These are phyloP conservation scores for Noctua janthina DNA, from an alignment of 2,888 invertebrate genomes.

Conservation along the genomic window DNA sequence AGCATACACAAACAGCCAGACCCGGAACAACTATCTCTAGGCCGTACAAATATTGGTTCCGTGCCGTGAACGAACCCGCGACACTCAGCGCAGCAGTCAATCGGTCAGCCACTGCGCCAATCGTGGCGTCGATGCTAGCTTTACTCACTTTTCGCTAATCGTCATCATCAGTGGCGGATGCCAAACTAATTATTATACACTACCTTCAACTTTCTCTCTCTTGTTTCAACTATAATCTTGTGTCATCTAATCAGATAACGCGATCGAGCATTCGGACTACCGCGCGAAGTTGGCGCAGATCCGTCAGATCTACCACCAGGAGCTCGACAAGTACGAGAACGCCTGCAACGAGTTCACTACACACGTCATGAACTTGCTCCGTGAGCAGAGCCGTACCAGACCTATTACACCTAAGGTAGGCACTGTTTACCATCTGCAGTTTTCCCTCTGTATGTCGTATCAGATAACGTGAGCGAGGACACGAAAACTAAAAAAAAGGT, in stretches of 20 bases:
- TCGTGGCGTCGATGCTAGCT: not conserved
- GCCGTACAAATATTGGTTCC: too few relatives aligned
- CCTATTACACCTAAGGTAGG: conserved; percentile 97
- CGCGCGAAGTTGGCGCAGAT: conserved; percentile 99
- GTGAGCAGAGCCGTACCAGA: conserved; percentile 98
- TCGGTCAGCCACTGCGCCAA: too few relatives aligned
- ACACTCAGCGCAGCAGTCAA: too few relatives aligned
- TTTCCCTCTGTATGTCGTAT: not conserved
- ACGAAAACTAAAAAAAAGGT: not conserved
- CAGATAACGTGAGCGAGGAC: not conserved
- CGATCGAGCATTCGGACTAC: conserved; percentile 99
- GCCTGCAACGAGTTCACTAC: conserved; percentile 99
- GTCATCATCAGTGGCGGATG: not conserved
- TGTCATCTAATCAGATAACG: conserved; percentile 92
- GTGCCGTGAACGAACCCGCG: too few relatives aligned
- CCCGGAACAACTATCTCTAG: too few relatives aligned
- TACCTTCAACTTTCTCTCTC: not conserved
- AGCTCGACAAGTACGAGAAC: conserved; percentile 99
- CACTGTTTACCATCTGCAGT: not conserved
- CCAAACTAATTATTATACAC: not conserved
- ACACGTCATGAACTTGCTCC: conserved; percentile 99
- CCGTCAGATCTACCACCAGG: conserved; percentile 99
- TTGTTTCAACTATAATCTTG: not conserved
- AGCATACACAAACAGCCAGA: too few relatives aligned
- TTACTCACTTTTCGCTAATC: not conserved